phyloP scores from a whole-genome alignment of 2,113 vertebrate species.

The Centrocercus urophasianus region DNA sequence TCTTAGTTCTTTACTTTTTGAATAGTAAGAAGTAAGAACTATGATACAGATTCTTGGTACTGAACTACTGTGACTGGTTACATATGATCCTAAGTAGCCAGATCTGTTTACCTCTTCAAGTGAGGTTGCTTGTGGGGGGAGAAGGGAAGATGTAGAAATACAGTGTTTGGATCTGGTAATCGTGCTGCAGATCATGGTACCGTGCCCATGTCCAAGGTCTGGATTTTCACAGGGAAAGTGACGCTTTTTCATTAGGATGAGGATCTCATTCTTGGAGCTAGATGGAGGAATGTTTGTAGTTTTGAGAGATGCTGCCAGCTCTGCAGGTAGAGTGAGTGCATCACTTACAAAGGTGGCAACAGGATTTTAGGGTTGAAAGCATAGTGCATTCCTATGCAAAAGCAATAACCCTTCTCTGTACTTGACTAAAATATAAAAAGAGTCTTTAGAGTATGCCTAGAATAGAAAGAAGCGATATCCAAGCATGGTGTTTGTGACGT shows the following conservation, averaged over 20 bases:
- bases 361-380: constrained; percentile 20
- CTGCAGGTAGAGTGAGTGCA: constrained; percentile 8
- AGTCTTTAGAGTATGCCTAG: background rate
- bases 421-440: constrained; percentile 5
- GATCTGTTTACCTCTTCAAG: background rate
- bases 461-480: background rate
- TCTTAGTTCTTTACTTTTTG: constrained; percentile 42
- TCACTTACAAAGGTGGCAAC: background rate
- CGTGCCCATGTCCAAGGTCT: background rate
- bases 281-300: background rate
- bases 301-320: constrained; percentile 40
- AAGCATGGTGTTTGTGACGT: background rate
- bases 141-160: background rate
- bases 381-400: constrained; percentile 23
- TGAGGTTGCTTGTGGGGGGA: background rate
- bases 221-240: background rate
- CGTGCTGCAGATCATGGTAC: constrained; percentile 23
- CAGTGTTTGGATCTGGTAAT: background rate
- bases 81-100: background rate
- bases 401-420: constrained; percentile 4
- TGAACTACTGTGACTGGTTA: constrained; percentile 38
- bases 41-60: constrained; percentile 15
- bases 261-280: background rate
- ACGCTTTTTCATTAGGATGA: background rate
- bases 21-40: background rate